Conservation (phyloP, 2,797 vertebrate species). For the Momotus momota region DNA sequence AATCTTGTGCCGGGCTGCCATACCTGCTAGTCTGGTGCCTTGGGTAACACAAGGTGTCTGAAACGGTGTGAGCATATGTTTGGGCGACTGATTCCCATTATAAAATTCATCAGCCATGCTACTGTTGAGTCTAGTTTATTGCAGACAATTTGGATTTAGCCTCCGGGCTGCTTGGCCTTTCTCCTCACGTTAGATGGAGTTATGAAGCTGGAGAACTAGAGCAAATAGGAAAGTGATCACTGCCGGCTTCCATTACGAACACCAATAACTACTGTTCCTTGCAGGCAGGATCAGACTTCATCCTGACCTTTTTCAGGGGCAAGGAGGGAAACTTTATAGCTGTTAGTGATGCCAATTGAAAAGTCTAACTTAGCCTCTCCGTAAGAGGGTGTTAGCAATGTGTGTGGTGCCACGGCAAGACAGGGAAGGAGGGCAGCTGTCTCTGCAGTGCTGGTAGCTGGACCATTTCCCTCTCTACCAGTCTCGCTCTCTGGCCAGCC, state of each 20-base stretch:
- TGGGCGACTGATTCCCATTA: background rate
- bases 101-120: background rate
- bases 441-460: background rate
- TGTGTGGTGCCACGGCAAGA: background rate
- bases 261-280: background rate
- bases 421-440: background rate
- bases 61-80: background rate
- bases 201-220: background rate
- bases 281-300: background rate
- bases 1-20: background rate
- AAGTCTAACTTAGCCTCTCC: background rate
- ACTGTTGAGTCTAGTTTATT: background rate
- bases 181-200: background rate
- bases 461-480: background rate
- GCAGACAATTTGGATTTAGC: background rate
- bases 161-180: background rate
- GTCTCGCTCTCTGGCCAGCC: background rate
- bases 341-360: background rate
- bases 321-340: background rate
- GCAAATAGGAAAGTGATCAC: background rate
- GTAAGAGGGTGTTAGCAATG: background rate
- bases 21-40: background rate
- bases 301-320: background rate
- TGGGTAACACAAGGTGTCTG: background rate
- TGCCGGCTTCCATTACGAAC: background rate